Conservation (phyloP, 2,797 vertebrate genomes). For the Hypotaenidia philippensis region DNA sequence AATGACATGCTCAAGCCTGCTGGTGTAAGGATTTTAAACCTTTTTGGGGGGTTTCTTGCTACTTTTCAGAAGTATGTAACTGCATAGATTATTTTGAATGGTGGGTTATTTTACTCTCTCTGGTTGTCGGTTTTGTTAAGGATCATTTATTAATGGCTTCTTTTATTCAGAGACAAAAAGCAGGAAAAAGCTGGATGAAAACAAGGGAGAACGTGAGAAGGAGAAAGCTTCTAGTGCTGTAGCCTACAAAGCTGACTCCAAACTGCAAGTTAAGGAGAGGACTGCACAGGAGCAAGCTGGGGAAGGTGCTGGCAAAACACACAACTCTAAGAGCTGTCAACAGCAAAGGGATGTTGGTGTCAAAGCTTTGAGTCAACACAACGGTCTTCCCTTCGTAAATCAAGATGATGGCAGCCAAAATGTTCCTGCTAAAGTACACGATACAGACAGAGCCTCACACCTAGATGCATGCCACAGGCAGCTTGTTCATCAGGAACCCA, state of each 20-base stretch:
- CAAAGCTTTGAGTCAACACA: constrained; percentile 23
- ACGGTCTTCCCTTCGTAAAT: not conserved
- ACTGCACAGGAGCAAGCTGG: not conserved
- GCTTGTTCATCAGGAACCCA: not conserved
- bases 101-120: not conserved
- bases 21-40: not conserved
- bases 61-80: not conserved
- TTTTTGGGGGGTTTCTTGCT: not conserved
- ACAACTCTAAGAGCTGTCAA: not conserved
- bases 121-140: not conserved
- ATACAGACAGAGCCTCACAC: not conserved
- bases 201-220: constrained; percentile 32
- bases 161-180: constrained; percentile 58
- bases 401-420: not conserved
- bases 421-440: not conserved
- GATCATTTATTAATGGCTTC: not conserved
- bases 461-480: not conserved
- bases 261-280: constrained; percentile 1
- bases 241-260: constrained; percentile 12
- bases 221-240: not conserved
- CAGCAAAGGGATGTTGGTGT: not conserved
- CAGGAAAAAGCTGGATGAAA: constrained; percentile 32
- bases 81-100: not conserved
- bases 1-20: not conserved
- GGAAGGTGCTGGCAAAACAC: constrained; percentile 6